A percentile compares a stretch with the other conserved stretches of the same genome.
Conservation (phyloP, 1,140 invertebrate species). For the Scaptodrosophila lebanonensis region DNA sequence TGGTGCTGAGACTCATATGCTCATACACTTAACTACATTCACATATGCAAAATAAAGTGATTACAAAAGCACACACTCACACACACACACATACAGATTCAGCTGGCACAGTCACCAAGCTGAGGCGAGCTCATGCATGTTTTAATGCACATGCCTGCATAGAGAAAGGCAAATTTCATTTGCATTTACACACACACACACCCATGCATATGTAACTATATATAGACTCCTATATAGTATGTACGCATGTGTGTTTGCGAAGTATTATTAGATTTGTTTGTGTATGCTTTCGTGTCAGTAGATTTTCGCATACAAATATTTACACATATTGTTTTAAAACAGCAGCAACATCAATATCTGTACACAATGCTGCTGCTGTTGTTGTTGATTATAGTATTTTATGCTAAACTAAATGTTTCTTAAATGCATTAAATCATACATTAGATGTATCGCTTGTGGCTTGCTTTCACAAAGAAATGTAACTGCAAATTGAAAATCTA, state of each 20-base stretch:
- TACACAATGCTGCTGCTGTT: no score
- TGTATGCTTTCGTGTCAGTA: constrained; percentile 21
- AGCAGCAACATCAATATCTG: not conserved
- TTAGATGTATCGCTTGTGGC: no score
- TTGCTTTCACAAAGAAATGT: no score
- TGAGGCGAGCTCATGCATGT: constrained; percentile 41
- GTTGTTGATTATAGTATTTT: constrained; percentile 19
- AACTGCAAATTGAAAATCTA: no score
- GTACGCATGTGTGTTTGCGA: constrained; percentile 5
- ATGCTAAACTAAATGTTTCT: constrained; percentile 44
- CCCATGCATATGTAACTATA: not conserved
- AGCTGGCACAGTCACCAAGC: constrained; percentile 22
- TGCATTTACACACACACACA: constrained; percentile 47
- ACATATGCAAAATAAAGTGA: constrained; percentile 71
- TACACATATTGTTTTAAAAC: constrained; percentile 18
- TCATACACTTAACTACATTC: constrained; percentile 56
- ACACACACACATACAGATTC: constrained; percentile 6
- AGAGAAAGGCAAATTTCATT: constrained; percentile 55
- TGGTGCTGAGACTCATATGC: constrained; percentile 5
- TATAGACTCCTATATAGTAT: constrained; percentile 5
- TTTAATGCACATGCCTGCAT: constrained; percentile 52
- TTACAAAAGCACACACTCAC: constrained; percentile 55
- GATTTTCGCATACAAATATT: constrained; percentile 50
- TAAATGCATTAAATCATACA: constrained; percentile 5
- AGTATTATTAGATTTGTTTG: constrained; percentile 41